Conservation (phyloP, 2,113 vertebrate genomes). For the Ictalurus furcatus region DNA sequence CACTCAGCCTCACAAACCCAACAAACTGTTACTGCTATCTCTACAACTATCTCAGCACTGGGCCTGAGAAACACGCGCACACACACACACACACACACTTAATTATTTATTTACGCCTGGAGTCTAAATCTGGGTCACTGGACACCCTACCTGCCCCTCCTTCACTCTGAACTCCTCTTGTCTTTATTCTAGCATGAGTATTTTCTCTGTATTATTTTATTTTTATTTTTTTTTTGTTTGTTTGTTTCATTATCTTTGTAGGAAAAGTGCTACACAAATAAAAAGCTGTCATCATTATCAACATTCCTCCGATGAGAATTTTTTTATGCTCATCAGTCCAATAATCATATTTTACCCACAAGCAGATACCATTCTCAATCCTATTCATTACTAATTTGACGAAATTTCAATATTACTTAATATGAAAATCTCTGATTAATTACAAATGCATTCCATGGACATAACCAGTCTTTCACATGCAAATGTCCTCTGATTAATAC, state of each 20-base stretch:
- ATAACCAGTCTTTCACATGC: slow-evolving; percentile 37
- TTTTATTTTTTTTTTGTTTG: slow-evolving; percentile 44
- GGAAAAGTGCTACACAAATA: neutral
- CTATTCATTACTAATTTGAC: neutral
- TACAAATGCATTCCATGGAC: slow-evolving; percentile 19
- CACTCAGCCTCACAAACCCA: slow-evolving; percentile 69
- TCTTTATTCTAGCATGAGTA: slow-evolving; percentile 11
- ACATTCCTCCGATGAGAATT: neutral
- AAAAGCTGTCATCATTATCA: neutral
- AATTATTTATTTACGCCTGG: slow-evolving; percentile 76
- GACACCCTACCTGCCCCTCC: slow-evolving; percentile 56
- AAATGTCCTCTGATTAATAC: slow-evolving; percentile 41
- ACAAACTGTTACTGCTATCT: slow-evolving; percentile 71
- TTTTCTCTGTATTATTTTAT: slow-evolving; percentile 20
- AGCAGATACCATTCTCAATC: neutral
- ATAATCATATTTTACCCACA: slow-evolving; percentile 2
- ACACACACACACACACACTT: slow-evolving; percentile 63
- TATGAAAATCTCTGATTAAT: slow-evolving; percentile 32
- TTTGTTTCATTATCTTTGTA: neutral
- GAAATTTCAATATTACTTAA: slow-evolving; percentile 11
- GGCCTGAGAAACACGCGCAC: slow-evolving; percentile 69
- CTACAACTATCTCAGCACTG: slow-evolving; percentile 75
- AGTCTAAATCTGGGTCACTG: slow-evolving; percentile 80
- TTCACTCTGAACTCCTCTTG: neutral
- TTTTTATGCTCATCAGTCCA: neutral